phyloP scores from a whole-genome alignment of 2,888 invertebrate species.

The Sphaerophoria taeniata region DNA sequence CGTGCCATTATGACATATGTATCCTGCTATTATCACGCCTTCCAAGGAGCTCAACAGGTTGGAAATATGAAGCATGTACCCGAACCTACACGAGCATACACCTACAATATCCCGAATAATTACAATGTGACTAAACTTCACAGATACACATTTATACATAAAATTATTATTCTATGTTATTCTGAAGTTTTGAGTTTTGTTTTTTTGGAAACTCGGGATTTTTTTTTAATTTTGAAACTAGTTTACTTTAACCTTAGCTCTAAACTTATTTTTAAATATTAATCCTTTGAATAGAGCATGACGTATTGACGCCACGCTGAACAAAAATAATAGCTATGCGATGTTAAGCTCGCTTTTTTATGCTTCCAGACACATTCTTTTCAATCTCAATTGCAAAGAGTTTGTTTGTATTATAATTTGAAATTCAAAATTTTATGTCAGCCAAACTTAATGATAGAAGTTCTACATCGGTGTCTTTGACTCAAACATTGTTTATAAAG shows the following conservation, averaged over 20 bases:
- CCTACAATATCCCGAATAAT: slow-evolving; percentile 83
- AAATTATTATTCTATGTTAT: slow-evolving; percentile 56
- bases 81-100: slow-evolving; percentile 83
- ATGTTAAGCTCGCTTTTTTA: slow-evolving; percentile 33
- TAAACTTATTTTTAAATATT: slow-evolving; percentile 31
- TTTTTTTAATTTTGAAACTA: no score
- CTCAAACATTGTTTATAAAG: no score
- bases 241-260: not conserved
- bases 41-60: slow-evolving; percentile 99
- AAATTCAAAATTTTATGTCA: slow-evolving; percentile 6
- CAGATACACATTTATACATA: slow-evolving; percentile 82
- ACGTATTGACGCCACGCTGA: slow-evolving; percentile 22
- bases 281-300: slow-evolving; percentile 48
- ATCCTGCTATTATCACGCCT: slow-evolving; percentile 99
- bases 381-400: not conserved
- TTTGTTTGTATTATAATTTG: slow-evolving; percentile 26
- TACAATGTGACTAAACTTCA: slow-evolving; percentile 84
- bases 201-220: slow-evolving; percentile 72
- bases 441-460: no score
- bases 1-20: slow-evolving; percentile 99
- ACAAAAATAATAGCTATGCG: slow-evolving; percentile 26
- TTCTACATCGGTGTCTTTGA: no score
- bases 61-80: slow-evolving; percentile 83
- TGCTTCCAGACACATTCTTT: slow-evolving; percentile 33
- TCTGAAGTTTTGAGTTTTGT: slow-evolving; percentile 69